phyloP scores from a whole-genome alignment of 2,113 vertebrate genomes.

The Furnarius figulus region DNA sequence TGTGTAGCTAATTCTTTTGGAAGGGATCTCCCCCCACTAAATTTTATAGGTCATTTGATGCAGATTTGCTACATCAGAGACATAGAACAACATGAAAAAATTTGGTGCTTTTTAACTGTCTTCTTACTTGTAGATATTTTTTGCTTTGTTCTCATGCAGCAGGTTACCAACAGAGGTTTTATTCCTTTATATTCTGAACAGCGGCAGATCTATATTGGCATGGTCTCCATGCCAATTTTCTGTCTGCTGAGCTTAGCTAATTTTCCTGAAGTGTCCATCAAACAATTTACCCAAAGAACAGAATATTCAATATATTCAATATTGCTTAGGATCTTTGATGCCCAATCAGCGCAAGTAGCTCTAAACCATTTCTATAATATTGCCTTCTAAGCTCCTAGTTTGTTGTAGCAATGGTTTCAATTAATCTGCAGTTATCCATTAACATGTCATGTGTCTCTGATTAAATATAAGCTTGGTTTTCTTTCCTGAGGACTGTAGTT shows the following conservation, averaged over 20 bases:
- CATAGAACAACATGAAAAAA: background rate
- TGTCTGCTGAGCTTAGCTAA: background rate
- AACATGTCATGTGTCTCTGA: constrained; percentile 11
- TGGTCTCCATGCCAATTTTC: background rate
- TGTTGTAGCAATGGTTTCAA: constrained; percentile 40
- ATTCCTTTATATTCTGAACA: background rate
- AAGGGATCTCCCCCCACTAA: background rate
- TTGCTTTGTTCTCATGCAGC: background rate
- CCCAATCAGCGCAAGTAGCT: constrained; percentile 3
- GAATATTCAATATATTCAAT: background rate
- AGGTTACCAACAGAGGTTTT: background rate
- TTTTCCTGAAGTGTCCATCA: constrained; percentile 4
- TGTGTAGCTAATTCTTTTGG: background rate
- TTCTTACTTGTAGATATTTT: background rate
- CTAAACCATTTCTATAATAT: background rate
- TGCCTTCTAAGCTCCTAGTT: constrained; percentile 19
- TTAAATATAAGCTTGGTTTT: constrained; percentile 8
- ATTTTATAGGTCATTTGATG: constrained; percentile 17
- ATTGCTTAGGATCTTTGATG: background rate
- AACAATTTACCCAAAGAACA: constrained; percentile 4
- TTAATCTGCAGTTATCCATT: constrained; percentile 36
- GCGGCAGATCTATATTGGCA: background rate
- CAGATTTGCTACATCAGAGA: background rate
- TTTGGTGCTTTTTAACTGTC: background rate
- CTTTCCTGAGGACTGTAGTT: background rate